Conservation (phyloP, 2,888 invertebrate species). For the Oxycera nigricornis region DNA sequence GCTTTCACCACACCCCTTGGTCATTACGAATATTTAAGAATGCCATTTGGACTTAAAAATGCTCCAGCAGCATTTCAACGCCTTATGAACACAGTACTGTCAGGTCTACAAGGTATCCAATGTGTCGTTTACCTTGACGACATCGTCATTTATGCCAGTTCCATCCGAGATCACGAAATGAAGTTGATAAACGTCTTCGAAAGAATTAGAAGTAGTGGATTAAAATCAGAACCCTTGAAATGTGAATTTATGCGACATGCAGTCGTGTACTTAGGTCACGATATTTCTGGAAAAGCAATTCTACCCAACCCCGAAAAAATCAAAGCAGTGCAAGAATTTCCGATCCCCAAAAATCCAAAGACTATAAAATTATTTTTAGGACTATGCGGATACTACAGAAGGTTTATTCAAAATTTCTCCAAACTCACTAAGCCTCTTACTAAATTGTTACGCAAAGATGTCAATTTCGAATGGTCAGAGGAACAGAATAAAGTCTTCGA, state of each 20-base stretch:
- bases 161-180: constrained; percentile 46
- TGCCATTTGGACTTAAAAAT: constrained; percentile 58
- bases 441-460: not conserved
- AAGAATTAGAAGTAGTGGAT: constrained; percentile 46
- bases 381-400: no score
- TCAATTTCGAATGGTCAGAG: not conserved
- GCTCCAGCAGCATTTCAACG: constrained; percentile 57
- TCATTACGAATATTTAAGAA: constrained; percentile 55
- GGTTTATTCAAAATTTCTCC: not conserved
- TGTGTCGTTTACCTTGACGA: constrained; percentile 39
- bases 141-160: not conserved
- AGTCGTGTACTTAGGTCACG: constrained; percentile 48
- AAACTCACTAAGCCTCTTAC: not conserved
- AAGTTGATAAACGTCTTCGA: constrained; percentile 49
- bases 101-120: constrained; percentile 46
- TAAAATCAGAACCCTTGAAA: constrained; percentile 50
- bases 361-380: not conserved
- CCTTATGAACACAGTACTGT: constrained; percentile 52
- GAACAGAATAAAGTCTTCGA: not conserved
- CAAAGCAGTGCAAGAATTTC: constrained; percentile 6
- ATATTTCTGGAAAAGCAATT: constrained; percentile 51
- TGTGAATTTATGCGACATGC: constrained; percentile 47
- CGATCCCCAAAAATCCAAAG: not conserved
- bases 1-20: constrained; percentile 52
- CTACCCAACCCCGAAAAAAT: not conserved